Evolutionary conservation across 2,113 vertebrate species (phyloP), one percentile per base, ranked within the genome.

Genomic region (Scortum barcoo): DNA sequence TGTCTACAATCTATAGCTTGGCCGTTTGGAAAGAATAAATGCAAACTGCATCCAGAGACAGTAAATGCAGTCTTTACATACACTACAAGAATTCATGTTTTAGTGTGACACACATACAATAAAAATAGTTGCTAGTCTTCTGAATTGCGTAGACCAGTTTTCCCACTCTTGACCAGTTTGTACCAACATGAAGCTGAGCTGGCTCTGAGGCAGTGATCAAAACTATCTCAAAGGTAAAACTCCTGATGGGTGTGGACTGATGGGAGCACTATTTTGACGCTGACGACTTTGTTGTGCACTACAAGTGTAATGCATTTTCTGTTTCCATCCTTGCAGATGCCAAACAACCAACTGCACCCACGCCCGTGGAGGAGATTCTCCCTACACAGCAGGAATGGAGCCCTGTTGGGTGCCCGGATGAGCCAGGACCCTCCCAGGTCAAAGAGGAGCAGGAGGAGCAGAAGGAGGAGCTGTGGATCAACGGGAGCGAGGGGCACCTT

Each of bases 401-500:
- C 51, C 48, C 36, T 0, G 16, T 2, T 2, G 40, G 26, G 71
- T 28, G 53, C 50, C 48, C 63, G 8, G 77, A 89, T 0, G 77
- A 88, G 33, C 57, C 88, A 0, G 88, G 79, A 46, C 67, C 70
- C 3, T 82, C 88, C 1, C 48, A 76, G 30, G 9, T 83, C 24
- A 84, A 86, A 70, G 69, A 62, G 30, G 86, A 72, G 53, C 51
- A 30, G 2, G 42, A 72, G 22, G 30, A 79, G 70, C 60, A 60
- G 24, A 80, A 67, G 24, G 33, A 36, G 61, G 82, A 85, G 9
- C 61, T 88, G 40, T 84, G 81, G 88, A 66, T 72, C 57, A 88
- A 78, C n/a, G 75, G 76, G 0, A 42, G 17, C 0, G 73, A 78
- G 46, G 76, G 79, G 26, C 79, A 70, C 11, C 73, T 33, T 1